Evolutionary conservation across 2,888 invertebrate genomes (phyloP).

Genomic region (Sycophila texana): DNA sequence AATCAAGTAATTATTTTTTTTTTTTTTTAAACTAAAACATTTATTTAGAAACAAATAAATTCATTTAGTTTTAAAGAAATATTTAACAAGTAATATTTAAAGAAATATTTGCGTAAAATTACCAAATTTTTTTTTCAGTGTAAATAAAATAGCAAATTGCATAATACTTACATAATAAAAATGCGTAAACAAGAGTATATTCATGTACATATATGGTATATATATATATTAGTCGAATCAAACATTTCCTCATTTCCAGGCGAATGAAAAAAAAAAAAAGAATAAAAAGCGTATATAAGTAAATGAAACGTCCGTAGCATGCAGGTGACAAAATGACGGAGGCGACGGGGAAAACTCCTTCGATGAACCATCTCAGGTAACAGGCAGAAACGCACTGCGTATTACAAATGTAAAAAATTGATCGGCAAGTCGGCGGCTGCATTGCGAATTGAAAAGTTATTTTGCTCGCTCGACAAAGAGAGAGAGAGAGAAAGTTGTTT

Average conservation of each 20-base stretch:
- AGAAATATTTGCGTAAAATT: no score
- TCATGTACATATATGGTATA: slow-evolving; percentile 12
- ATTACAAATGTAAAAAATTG: background rate
- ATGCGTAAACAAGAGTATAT: slow-evolving; percentile 2
- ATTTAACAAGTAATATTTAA: no score
- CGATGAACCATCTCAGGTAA: no score
- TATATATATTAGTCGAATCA: slow-evolving; percentile 30
- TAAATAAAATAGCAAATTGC: no score
- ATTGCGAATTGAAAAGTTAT: no score
- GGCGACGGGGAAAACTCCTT: background rate
- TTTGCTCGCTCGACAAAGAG: slow-evolving; percentile 21
- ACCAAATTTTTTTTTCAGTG: no score
- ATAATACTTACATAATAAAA: background rate
- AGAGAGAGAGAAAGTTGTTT: slow-evolving; percentile 11
- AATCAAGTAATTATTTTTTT: no score
- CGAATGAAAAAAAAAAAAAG: background rate
- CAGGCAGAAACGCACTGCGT: no score
- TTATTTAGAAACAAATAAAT: no score
- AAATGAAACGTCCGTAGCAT: slow-evolving; percentile 18
- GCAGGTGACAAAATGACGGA: slow-evolving; percentile 17
- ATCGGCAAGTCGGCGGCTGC: slow-evolving; percentile 6
- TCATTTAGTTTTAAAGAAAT: no score
- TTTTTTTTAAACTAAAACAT: no score
- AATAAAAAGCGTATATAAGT: slow-evolving; percentile 14
- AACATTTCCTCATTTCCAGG: no score